Base-by-base conservation (phyloP, 2,888 invertebrate species). In the Copidosoma aretas region DNA sequence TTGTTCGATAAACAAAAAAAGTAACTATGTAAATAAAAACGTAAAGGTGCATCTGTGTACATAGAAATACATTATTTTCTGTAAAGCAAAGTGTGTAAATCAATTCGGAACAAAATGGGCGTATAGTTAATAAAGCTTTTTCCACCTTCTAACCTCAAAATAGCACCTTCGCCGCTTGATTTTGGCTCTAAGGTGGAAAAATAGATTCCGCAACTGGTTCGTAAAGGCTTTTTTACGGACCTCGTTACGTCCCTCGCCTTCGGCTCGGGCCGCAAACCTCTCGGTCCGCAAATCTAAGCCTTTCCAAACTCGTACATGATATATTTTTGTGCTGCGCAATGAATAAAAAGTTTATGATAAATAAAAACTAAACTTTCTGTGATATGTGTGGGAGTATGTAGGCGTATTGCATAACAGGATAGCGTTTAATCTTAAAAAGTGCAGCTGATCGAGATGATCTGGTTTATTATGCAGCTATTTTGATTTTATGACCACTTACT, bases 301-400 rank as follows among this genome's bases (percentile, higher is more conserved):
- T n/a, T n/a, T n/a, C n/a, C n/a, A n/a, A n/a, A n/a, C n/a, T 32
- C 32, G 32, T 32, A 8, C 8, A 32, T 32, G 54, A 72, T 24
- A 68, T 70, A 72, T 70, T 67, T 73, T 70, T 67, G 63, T 72
- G 72, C 64, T 65, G 54, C 46, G 53, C 41, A 61, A 68, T 10
- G 53, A 67, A 22, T 60, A 66, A 32, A 71, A 63, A 32, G 1
- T n/a, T n/a, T n/a, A n/a, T 41, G 41, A 58, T 21, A 19, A 52
- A 52, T 21, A 19, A 19, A 19, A 52, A 52, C 52, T 68, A 64
- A 70, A 70, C 57, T 69, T 71, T 73, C 71, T 71, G 68, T 72
- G 67, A 69, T 72, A 72, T 72, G 25, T 56, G 60, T 46, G 17
- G 14, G 15, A 54, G 52, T 32, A 49, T 39, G n/a, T 32, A 32